These are phyloP conservation scores for Etheostoma perlongum DNA, from an alignment of 2,797 vertebrate species.

Conservation along the genomic window DNA sequence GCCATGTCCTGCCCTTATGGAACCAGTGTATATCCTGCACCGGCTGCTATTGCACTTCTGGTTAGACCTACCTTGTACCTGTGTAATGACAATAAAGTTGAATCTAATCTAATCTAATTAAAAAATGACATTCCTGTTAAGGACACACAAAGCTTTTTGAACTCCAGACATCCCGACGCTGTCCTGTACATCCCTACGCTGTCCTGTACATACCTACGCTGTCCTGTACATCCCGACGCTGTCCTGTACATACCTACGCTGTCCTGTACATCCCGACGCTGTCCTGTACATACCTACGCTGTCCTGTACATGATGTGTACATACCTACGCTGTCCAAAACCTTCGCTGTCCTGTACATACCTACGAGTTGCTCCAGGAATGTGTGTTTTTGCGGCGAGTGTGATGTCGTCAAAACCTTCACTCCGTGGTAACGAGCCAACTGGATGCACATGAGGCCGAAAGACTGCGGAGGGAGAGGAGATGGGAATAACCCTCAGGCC, in stretches of 20 bases:
- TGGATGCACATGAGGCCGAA: slow-evolving; percentile 93
- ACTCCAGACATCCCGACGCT: not conserved
- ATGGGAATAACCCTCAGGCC: accelerated
- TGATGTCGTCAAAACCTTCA: slow-evolving; percentile 91
- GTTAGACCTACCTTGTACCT: too few species aligned
- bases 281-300: slow-evolving; percentile 78
- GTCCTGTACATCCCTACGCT: too few species aligned
- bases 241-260: too few species aligned
- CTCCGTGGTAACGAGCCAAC: slow-evolving; percentile 92
- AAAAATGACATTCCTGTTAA: not conserved
- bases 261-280: not conserved
- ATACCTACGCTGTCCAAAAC: slow-evolving; percentile 88
- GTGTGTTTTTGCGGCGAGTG: slow-evolving; percentile 87
- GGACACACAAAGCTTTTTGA: not conserved
- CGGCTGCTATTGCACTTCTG: too few species aligned
- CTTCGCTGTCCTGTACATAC: not conserved
- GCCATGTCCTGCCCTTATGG: too few species aligned
- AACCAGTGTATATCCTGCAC: too few species aligned
- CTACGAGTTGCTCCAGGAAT: slow-evolving; percentile 91
- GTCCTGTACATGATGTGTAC: too few species aligned
- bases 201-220: slow-evolving; percentile 87
- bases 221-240: too few species aligned
- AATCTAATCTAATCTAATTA: too few species aligned
- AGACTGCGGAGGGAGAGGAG: slow-evolving; percentile 76
- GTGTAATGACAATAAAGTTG: too few species aligned